Percentiles rank a stretch among this genome's conserved stretches.
These are phyloP conservation scores for Spinibarbus caldwelli DNA, from an alignment of 2,797 vertebrate genomes.

Conservation along the genomic window DNA sequence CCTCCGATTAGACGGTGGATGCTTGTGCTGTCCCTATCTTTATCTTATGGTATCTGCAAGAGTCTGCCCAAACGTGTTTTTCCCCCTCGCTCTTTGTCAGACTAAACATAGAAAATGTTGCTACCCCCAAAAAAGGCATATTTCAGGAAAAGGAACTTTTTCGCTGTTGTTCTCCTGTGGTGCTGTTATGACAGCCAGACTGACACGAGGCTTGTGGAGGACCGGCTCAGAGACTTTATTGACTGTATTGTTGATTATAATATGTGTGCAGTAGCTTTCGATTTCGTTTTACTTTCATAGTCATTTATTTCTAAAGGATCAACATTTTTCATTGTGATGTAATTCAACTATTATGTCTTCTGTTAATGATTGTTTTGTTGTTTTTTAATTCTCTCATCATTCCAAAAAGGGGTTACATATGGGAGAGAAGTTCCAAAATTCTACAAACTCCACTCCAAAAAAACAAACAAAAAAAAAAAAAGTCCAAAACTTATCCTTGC, in stretches of 20 bases:
- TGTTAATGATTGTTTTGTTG: conserved; percentile 65
- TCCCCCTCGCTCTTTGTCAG: conserved; percentile 59
- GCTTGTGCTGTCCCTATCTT: conserved; percentile 36
- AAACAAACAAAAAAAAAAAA: no score
- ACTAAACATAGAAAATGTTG: conserved; percentile 43
- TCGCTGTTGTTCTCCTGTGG: conserved; percentile 50
- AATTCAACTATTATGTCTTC: conserved; percentile 71
- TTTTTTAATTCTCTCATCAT: conserved; percentile 76
- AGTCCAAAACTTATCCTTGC: conserved; percentile 19
- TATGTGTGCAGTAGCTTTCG: conserved; percentile 78
- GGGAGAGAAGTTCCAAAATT: conserved; percentile 42
- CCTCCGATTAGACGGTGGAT: conserved; percentile 44
- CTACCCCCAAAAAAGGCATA: conserved; percentile 60
- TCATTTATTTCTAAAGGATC: conserved; percentile 72
- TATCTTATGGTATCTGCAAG: conserved; percentile 53
- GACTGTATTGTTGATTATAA: conserved; percentile 73
- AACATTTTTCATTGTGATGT: conserved; percentile 72
- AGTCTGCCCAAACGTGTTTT: conserved; percentile 57
- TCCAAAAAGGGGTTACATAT: conserved; percentile 68
- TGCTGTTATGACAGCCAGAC: conserved; percentile 54
- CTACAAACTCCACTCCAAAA: conserved; percentile 33
- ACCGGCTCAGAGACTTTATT: conserved; percentile 64
- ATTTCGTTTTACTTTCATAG: conserved; percentile 71
- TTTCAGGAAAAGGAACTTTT: conserved; percentile 72
- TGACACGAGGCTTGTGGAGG: conserved; percentile 36